A percentile compares a stretch with the other conserved stretches of the same genome.
Conservation (phyloP, 2,797 vertebrate genomes). For the Vipera latastei region DNA sequence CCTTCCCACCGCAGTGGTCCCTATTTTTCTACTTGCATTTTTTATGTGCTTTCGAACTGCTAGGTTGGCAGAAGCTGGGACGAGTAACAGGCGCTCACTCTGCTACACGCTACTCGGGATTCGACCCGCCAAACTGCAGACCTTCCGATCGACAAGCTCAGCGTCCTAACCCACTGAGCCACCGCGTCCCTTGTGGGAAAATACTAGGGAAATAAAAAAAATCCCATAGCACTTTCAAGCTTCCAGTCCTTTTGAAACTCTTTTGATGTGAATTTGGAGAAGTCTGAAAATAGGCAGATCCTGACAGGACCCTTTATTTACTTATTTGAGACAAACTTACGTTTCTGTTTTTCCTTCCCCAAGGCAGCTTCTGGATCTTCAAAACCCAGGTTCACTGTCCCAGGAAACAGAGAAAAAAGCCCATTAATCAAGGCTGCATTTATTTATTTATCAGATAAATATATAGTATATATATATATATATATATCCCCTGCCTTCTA, state of each 20-base stretch:
- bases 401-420: not conserved
- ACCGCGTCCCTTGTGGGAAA: not conserved
- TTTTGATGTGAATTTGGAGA: not conserved
- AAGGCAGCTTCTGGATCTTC: slow-evolving; percentile 32
- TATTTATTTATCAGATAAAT: not conserved
- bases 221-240: no score
- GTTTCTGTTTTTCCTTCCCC: not conserved
- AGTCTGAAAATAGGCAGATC: not conserved
- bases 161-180: no score
- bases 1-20: no score
- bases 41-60: no score
- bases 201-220: not conserved
- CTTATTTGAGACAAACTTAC: not conserved
- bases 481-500: not conserved
- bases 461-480: not conserved
- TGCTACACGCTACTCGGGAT: no score
- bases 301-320: no score
- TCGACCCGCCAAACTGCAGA: no score
- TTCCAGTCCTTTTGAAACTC: not conserved
- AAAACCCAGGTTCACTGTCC: slow-evolving; percentile 68
- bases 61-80: no score
- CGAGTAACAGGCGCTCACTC: no score
- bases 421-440: not conserved
- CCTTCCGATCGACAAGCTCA: no score
- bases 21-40: no score